Base-by-base conservation (phyloP, 2,113 vertebrate species). In the Pterocles orientalis region DNA sequence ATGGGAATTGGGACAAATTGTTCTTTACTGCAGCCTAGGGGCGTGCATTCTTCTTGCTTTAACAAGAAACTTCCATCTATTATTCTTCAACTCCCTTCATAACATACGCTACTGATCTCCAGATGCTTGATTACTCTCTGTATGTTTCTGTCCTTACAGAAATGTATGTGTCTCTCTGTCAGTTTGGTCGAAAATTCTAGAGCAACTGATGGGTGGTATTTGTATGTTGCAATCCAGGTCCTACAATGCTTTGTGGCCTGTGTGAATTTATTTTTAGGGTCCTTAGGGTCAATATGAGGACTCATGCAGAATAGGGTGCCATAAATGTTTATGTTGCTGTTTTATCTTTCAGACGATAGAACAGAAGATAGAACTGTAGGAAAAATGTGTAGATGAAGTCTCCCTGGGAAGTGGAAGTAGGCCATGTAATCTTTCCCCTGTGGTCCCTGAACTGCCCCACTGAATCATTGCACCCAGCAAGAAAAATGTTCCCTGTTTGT, bases 1-100 rank as follows among this genome's bases (percentile, higher is more conserved):
- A 62, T 86, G 76, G 60, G 80, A 95, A 84, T 8, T 69, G 61
- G 64, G 82, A 90, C 82, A 84, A 53, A 88, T 89, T 86, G 64
- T 89, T 89, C 92, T 86, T 95, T 88, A 76, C 76, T 96, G 88
- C 83, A 93, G 86, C 95, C 94, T 84, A 65, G 25, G 82, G 92
- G 85, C 88, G 86, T 4, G 2, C 92, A 95, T 96, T 97, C 93
- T 95, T 95, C 88, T 86, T 90, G 43, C n/a, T 89, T 88, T 93
- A 96, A 94, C 88, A 50, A 94, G 94, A 76, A 95, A 90, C 72
- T 93, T 95, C 92, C 86, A 68, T 90, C 94, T 90, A 94, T 96
- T 94, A 80, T 97, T 96, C 72, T 88, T 86, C 65, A 78, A n/a
- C 69, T 96, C 54, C 24, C 60, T 93, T 95, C 69, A 45, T 43